Evolutionary conservation across 1,140 invertebrate genomes (phyloP).

Genomic region (Spodoptera frugiperda): DNA sequence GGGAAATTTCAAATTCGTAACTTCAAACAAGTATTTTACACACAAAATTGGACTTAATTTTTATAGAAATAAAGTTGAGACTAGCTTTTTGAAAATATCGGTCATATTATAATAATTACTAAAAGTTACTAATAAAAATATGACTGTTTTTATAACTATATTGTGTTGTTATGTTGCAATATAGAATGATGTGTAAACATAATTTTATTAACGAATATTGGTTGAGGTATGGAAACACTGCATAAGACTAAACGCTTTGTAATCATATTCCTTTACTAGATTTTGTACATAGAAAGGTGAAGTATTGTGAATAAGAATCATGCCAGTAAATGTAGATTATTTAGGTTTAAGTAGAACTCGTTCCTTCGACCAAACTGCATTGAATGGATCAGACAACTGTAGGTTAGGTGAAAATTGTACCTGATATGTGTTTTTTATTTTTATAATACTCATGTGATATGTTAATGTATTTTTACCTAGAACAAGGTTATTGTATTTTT

Average conservation of each 20-base stretch:
- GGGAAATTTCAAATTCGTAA: not conserved
- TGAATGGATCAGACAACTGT: no score
- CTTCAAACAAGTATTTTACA: conserved; percentile 47
- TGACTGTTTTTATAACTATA: conserved; percentile 7
- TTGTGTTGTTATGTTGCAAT: not conserved
- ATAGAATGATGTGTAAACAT: not conserved
- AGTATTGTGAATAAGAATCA: conserved; percentile 1
- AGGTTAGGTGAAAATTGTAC: no score
- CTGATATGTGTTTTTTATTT: no score
- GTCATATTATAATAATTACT: conserved; percentile 56
- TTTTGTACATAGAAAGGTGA: not conserved
- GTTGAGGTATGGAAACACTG: not conserved
- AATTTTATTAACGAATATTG: conserved; percentile 11
- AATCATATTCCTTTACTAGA: conserved; percentile 53
- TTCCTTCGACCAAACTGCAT: no score
- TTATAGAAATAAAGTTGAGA: conserved; percentile 68
- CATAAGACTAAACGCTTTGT: conserved; percentile 35
- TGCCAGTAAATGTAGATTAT: not conserved
- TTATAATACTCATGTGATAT: no score
- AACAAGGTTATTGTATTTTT: no score
- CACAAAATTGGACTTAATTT: not conserved
- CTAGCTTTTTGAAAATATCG: conserved; percentile 81
- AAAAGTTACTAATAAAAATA: conserved; percentile 24
- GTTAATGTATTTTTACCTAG: no score
- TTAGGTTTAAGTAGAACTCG: no score